These are phyloP conservation scores for Lucifuga dentata DNA, from an alignment of 2,113 vertebrate species.

Conservation along the genomic window DNA sequence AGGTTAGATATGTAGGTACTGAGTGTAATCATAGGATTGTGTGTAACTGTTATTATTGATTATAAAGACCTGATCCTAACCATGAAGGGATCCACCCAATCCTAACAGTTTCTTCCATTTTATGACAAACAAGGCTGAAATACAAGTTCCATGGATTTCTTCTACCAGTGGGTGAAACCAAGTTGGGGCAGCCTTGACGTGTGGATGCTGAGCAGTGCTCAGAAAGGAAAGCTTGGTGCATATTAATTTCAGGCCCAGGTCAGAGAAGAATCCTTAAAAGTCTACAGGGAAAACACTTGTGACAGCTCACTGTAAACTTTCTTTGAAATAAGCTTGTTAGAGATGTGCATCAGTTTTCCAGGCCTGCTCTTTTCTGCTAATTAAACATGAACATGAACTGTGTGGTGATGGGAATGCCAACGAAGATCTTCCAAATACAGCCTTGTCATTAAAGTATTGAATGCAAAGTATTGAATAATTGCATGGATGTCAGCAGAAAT, in stretches of 20 bases:
- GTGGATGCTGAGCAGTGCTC: neutral
- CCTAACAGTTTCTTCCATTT: neutral
- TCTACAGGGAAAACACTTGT: neutral
- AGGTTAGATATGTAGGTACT: no score
- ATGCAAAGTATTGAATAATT: neutral
- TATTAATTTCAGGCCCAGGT: neutral
- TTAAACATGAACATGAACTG: neutral
- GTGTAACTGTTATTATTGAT: no score
- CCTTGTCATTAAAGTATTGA: neutral
- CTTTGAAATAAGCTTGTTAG: slow-evolving; percentile 9
- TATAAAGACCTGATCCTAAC: neutral
- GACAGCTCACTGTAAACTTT: neutral
- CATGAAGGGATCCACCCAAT: neutral
- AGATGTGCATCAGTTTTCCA: neutral
- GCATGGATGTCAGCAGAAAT: neutral
- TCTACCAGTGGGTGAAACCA: neutral
- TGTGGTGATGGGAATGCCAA: neutral
- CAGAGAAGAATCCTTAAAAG: neutral
- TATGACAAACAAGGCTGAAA: neutral
- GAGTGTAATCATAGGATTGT: no score
- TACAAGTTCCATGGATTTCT: neutral
- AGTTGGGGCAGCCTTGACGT: neutral
- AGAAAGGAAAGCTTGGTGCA: neutral
- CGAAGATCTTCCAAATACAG: neutral
- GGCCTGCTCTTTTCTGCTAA: neutral